Base-by-base conservation (phyloP, 2,797 vertebrate species). In the Poeciliopsis paucimaculata region DNA sequence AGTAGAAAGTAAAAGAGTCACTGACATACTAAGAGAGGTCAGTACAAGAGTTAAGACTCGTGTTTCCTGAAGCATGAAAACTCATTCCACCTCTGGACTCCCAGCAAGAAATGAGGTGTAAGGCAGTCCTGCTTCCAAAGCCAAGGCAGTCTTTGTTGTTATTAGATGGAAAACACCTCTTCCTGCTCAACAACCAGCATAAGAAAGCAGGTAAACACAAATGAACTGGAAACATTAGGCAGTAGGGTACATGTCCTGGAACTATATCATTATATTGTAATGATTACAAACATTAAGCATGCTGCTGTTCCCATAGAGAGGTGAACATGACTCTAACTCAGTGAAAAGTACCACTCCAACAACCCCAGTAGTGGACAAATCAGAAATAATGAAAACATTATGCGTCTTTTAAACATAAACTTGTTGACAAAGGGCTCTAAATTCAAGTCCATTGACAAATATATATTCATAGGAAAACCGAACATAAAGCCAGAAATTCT, bases 31-130 rank as follows among this genome's bases (percentile, higher is more conserved):
- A 82, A 87, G 89, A 82, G 86, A 91, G 88, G 88, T 90, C 92
- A 90, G 86, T 0, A 39, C 82, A 83, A 53, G 82, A 86, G 89
- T 79, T 89, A 85, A 87, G 90, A 87, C 87, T 82, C 16, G 77
- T 85, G 91, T 73, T 81, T 83, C 66, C 47, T 87, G 80, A 89
- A 88, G 91, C 89, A 68, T 92, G 85, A 91, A 93, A 94, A 92
- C 90, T 90, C 89, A 92, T 93, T 93, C 88, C 92, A 92, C 90
- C 92, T 92, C 88, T 90, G 83, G 85, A 85, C 89, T 89, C 81
- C 82, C 43, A 62, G 79, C 66, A 62, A 85, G 74, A 77, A 80
- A 82, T 86, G 72, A 57, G 62, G 73, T 72, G 82, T 9, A 23
- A 84, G 46, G 68, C 43, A 5, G 72, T 66, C 49, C 84, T 80